Percentiles rank a stretch among this genome's conserved stretches.
These are phyloP conservation scores for Protonibea diacanthus DNA, from an alignment of 2,797 vertebrate genomes.

Conservation along the genomic window DNA sequence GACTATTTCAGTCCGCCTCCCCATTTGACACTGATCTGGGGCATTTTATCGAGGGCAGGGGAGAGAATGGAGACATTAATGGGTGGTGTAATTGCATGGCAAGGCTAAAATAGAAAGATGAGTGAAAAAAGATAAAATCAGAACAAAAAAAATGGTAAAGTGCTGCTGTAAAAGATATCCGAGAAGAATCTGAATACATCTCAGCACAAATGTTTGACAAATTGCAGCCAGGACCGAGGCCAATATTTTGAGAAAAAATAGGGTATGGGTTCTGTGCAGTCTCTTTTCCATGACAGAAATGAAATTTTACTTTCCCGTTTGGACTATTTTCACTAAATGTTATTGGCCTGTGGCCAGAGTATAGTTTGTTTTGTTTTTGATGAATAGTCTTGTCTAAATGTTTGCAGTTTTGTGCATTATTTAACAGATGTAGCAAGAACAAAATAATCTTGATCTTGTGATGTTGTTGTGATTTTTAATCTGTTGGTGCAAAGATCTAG, in stretches of 20 bases:
- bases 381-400: slow-evolving; percentile 27
- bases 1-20: slow-evolving; percentile 67
- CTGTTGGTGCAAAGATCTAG: no score
- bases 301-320: neutral
- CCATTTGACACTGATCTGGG: slow-evolving; percentile 68
- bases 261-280: slow-evolving; percentile 3
- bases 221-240: slow-evolving; percentile 35
- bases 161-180: slow-evolving; percentile 74
- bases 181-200: slow-evolving; percentile 56
- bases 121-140: slow-evolving; percentile 76
- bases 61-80: slow-evolving; percentile 73
- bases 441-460: neutral
- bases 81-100: slow-evolving; percentile 72
- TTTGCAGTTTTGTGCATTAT: neutral
- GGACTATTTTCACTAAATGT: slow-evolving; percentile 40
- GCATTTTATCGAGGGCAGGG: slow-evolving; percentile 65
- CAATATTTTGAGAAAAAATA: slow-evolving; percentile 19
- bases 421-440: neutral
- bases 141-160: slow-evolving; percentile 57
- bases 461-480: neutral
- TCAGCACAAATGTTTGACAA: slow-evolving; percentile 51
- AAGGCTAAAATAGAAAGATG: slow-evolving; percentile 79
- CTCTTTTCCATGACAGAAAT: neutral
- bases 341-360: no score
- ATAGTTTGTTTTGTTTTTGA: slow-evolving; percentile 40